Percentiles rank a stretch among this genome's conserved stretches.
Evolutionary conservation across 2,797 vertebrate species (phyloP).

Genomic region (Corythornis leucogaster): DNA sequence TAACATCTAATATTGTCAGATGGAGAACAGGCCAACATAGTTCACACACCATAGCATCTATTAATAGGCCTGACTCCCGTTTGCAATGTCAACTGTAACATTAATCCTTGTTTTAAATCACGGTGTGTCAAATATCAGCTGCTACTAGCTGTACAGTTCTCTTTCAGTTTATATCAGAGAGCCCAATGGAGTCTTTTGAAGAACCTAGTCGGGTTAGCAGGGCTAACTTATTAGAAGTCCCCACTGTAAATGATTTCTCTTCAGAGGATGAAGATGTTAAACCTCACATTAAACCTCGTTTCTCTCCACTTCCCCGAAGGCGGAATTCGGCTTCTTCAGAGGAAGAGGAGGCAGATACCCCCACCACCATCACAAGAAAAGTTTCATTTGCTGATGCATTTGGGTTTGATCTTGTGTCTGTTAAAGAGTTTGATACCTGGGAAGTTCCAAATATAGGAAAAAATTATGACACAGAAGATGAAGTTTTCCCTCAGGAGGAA

Average conservation of each 20-base stretch:
- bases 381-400: conserved; percentile 97
- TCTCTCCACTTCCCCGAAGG: conserved; percentile 84
- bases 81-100: conserved; percentile 92
- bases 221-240: conserved; percentile 82
- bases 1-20: conserved; percentile 61
- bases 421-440: conserved; percentile 91
- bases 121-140: conserved; percentile 87
- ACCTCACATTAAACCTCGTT: conserved; percentile 81
- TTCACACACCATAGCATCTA: conserved; percentile 84
- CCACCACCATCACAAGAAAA: conserved; percentile 81
- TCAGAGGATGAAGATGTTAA: conserved; percentile 79
- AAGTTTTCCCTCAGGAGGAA: conserved; percentile 79
- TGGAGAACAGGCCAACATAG: conserved; percentile 82
- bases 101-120: conserved; percentile 90
- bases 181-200: conserved; percentile 89
- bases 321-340: conserved; percentile 84
- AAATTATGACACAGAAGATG: conserved; percentile 55
- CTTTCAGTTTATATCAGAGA: conserved; percentile 81
- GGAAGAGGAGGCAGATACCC: conserved; percentile 82
- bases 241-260: conserved; percentile 68
- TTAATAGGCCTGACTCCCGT: conserved; percentile 90
- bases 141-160: conserved; percentile 78
- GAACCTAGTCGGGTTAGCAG: conserved; percentile 71
- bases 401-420: conserved; percentile 92
- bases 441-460: conserved; percentile 71